Conservation (phyloP, 2,797 vertebrate species). For the Meda fulgida region DNA sequence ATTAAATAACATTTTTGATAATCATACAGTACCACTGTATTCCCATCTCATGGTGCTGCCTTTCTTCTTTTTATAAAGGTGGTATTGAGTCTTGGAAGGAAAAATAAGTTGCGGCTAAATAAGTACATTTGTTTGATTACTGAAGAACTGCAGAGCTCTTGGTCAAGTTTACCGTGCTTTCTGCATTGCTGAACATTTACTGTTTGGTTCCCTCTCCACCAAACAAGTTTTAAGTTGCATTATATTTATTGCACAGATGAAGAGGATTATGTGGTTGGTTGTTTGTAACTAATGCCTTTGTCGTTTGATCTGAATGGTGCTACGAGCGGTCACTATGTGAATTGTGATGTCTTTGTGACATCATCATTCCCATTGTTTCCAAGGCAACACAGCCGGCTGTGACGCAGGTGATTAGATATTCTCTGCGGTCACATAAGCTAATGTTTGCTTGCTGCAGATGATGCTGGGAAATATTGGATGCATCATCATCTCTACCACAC, state of each 20-base stretch:
- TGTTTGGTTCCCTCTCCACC: neutral
- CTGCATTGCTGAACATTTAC: neutral
- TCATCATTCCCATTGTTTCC: constrained; percentile 45
- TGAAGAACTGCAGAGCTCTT: neutral
- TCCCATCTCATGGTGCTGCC: neutral
- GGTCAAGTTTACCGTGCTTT: neutral
- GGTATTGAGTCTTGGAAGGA: neutral
- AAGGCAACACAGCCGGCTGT: constrained; percentile 31
- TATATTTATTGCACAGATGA: neutral
- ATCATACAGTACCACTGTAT: neutral
- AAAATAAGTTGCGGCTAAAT: neutral
- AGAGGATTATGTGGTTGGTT: neutral
- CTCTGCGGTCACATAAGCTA: constrained; percentile 24
- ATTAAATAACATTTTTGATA: neutral
- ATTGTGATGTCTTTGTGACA: constrained; percentile 29
- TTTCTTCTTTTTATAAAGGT: neutral
- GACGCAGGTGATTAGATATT: constrained; percentile 33
- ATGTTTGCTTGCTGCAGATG: constrained; percentile 37
- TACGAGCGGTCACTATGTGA: constrained; percentile 8
- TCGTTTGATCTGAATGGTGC: neutral
- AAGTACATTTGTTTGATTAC: neutral
- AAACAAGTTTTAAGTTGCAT: neutral
- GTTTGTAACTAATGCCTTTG: neutral
- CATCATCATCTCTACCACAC: constrained; percentile 11
- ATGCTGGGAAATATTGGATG: constrained; percentile 26